phyloP scores from a whole-genome alignment of 2,888 invertebrate genomes.

The Mythimna impura region DNA sequence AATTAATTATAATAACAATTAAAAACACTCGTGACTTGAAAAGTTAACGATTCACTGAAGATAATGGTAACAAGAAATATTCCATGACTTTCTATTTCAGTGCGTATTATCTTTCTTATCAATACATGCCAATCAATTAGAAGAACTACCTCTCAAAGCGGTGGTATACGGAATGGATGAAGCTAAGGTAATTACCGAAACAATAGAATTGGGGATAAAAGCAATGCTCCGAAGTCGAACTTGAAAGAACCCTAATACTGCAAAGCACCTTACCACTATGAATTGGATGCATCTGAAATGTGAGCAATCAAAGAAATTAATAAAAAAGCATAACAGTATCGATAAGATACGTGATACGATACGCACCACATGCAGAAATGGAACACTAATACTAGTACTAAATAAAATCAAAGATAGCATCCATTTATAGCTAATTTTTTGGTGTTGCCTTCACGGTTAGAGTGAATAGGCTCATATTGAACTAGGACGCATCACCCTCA shows the following conservation, averaged over 20 bases:
- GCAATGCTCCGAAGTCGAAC: background rate
- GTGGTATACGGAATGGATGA: background rate
- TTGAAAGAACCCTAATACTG: background rate
- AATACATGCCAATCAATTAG: constrained; percentile 6
- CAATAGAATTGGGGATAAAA: background rate
- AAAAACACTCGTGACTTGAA: constrained; percentile 6
- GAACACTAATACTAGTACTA: too few species aligned
- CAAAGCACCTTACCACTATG: background rate
- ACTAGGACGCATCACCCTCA: too few species aligned
- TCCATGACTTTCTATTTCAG: constrained; percentile 9
- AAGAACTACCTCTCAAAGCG: constrained; percentile 14
- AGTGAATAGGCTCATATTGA: too few species aligned
- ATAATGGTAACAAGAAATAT: constrained; percentile 19
- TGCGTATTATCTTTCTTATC: constrained; percentile 42
- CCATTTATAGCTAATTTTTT: too few species aligned
- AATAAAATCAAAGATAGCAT: background rate
- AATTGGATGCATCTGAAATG: background rate
- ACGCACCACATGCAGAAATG: background rate
- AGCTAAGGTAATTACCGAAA: background rate
- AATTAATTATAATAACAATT: background rate
- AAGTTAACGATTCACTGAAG: constrained; percentile 21
- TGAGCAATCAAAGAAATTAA: background rate
- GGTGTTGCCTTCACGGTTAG: too few species aligned
- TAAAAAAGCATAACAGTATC: background rate
- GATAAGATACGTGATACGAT: background rate